These are phyloP conservation scores for Hypotaenidia okinawae DNA, from an alignment of 2,797 vertebrate genomes.

Conservation along the genomic window DNA sequence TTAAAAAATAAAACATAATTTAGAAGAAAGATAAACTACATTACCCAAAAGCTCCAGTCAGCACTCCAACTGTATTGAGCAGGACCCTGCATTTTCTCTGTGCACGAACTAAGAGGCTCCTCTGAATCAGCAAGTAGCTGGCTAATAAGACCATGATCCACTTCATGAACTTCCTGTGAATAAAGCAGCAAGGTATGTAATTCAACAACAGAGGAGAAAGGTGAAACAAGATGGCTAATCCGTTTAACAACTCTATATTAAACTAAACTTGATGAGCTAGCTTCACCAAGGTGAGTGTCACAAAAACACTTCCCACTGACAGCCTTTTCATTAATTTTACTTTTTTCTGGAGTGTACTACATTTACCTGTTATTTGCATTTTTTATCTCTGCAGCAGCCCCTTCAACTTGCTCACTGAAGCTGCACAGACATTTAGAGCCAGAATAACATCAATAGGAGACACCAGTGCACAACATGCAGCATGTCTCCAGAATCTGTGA, in stretches of 20 bases:
- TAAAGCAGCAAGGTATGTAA: constrained; percentile 19
- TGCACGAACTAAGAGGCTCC: constrained; percentile 40
- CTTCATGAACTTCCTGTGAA: constrained; percentile 72
- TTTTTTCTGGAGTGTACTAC: background rate
- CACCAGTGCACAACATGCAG: too few relatives aligned
- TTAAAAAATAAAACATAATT: background rate
- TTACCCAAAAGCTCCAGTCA: constrained; percentile 79
- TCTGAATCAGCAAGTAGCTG: constrained; percentile 69
- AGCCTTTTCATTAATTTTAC: background rate
- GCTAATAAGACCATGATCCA: constrained; percentile 63
- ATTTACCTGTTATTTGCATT: background rate
- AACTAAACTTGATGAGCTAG: background rate
- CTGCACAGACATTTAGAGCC: background rate
- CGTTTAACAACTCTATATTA: background rate
- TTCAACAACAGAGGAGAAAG: background rate
- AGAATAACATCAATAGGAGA: background rate
- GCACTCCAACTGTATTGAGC: constrained; percentile 74
- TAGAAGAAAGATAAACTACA: background rate
- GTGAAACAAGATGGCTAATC: background rate
- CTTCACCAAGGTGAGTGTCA: background rate
- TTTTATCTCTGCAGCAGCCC: background rate
- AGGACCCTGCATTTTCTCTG: constrained; percentile 72
- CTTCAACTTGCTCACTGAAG: background rate
- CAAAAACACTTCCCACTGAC: background rate
- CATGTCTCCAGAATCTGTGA: background rate